phyloP scores from a whole-genome alignment of 2,113 vertebrate species.

The Oryzias celebensis region DNA sequence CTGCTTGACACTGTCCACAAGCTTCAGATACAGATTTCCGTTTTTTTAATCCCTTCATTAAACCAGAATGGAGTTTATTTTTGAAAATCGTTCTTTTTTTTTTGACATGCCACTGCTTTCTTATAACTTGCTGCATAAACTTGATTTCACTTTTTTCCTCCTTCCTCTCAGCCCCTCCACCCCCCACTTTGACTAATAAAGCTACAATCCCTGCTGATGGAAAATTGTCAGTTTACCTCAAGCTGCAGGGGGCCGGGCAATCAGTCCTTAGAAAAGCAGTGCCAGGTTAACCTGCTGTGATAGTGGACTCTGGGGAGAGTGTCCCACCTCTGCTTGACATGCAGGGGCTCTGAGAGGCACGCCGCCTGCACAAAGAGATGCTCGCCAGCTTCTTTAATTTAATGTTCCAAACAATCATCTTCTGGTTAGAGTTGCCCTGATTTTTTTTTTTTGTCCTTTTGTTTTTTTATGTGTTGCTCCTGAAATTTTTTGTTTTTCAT shows the following conservation, averaged over 20 bases:
- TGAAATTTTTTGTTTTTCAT: constrained; percentile 22
- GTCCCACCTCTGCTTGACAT: constrained; percentile 84
- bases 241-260: constrained; percentile 85
- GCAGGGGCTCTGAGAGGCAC: constrained; percentile 80
- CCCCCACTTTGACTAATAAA: constrained; percentile 84
- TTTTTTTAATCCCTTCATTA: too few species aligned
- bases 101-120: too few species aligned
- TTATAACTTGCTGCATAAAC: constrained; percentile 37
- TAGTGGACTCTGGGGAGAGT: constrained; percentile 84
- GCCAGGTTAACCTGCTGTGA: constrained; percentile 91
- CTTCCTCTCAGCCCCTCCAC: constrained; percentile 38
- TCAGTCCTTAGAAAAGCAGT: constrained; percentile 90
- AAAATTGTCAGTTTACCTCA: constrained; percentile 90
- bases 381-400: constrained; percentile 80
- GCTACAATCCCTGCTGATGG: constrained; percentile 86
- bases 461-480: constrained; percentile 1
- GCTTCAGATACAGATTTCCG: constrained; percentile 17
- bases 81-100: too few species aligned
- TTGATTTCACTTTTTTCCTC: constrained; percentile 67
- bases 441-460: constrained; percentile 40
- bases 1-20: constrained; percentile 38
- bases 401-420: constrained; percentile 70
- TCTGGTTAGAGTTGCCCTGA: constrained; percentile 42
- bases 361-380: constrained; percentile 81
- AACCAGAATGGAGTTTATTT: too few species aligned